Percentiles rank a stretch among this genome's conserved stretches.
These are phyloP conservation scores for Liolophura sinensis DNA, from an alignment of 1,140 invertebrate genomes.

Conservation along the genomic window DNA sequence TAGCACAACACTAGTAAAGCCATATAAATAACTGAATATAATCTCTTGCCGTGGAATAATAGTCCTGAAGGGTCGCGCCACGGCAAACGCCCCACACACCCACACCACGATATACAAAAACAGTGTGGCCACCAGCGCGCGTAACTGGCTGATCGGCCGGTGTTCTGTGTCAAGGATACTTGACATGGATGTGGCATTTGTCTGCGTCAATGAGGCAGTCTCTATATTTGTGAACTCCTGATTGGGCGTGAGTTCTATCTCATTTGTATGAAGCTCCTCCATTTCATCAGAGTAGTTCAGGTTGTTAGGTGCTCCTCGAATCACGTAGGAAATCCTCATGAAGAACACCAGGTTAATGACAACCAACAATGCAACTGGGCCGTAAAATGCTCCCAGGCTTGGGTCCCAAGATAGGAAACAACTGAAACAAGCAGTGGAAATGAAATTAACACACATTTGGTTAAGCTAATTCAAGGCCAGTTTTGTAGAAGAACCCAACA, in stretches of 20 bases:
- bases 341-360: constrained; percentile 75
- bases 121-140: constrained; percentile 75
- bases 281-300: constrained; percentile 38
- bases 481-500: no score
- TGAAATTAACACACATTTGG: constrained; percentile 1
- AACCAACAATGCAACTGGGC: constrained; percentile 75
- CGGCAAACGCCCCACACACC: constrained; percentile 69
- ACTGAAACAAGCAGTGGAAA: constrained; percentile 41
- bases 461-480: no score
- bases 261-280: constrained; percentile 63
- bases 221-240: constrained; percentile 22
- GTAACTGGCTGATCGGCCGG: constrained; percentile 76
- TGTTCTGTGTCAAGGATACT: constrained; percentile 82
- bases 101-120: constrained; percentile 78
- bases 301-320: constrained; percentile 52
- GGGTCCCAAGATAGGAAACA: constrained; percentile 82
- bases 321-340: constrained; percentile 74
- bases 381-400: constrained; percentile 78
- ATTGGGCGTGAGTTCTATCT: constrained; percentile 60
- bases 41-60: constrained; percentile 73
- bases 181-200: constrained; percentile 59
- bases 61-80: constrained; percentile 48
- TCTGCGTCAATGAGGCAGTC: constrained; percentile 30
- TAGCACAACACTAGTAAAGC: constrained; percentile 70
- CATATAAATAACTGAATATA: constrained; percentile 78